Conservation (phyloP, 2,888 invertebrate species). For the Lithosia quadra region DNA sequence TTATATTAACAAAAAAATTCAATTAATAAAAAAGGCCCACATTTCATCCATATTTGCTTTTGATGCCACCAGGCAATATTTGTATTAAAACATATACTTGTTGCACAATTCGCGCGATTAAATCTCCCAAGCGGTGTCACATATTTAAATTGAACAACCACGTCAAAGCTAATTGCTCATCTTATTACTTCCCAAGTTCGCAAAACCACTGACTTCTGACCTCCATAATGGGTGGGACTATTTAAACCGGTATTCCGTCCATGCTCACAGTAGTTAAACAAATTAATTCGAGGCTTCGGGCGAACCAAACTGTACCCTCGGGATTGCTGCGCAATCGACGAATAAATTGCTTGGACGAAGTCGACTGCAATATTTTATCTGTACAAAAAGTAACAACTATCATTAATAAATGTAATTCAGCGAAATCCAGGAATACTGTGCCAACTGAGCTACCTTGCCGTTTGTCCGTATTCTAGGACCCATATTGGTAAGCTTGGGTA, state of each 20-base stretch:
- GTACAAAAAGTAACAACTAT: slow-evolving; percentile 8
- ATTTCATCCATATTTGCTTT: no score
- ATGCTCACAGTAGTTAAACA: slow-evolving; percentile 41
- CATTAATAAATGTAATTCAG: background rate
- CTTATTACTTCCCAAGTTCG: background rate
- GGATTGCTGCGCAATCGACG: slow-evolving; percentile 26
- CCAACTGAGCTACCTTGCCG: no score
- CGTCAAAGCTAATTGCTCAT: background rate
- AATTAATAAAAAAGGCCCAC: no score
- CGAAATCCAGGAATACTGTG: no score
- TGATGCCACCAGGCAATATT: background rate
- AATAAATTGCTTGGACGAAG: slow-evolving; percentile 31
- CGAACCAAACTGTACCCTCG: slow-evolving; percentile 27
- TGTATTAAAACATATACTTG: background rate
- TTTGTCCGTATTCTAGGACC: no score
- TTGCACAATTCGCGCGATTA: background rate
- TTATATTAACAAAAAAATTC: no score
- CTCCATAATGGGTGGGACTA: slow-evolving; percentile 6
- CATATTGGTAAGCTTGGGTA: no score
- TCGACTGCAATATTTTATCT: slow-evolving; percentile 23
- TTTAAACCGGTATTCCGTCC: slow-evolving; percentile 17
- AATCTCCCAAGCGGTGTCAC: background rate
- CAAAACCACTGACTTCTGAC: slow-evolving; percentile 4
- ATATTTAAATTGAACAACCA: background rate
- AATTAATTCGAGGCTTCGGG: slow-evolving; percentile 43